Evolutionary conservation across 2,888 invertebrate species (phyloP).

Genomic region (Pollenia amentaria): DNA sequence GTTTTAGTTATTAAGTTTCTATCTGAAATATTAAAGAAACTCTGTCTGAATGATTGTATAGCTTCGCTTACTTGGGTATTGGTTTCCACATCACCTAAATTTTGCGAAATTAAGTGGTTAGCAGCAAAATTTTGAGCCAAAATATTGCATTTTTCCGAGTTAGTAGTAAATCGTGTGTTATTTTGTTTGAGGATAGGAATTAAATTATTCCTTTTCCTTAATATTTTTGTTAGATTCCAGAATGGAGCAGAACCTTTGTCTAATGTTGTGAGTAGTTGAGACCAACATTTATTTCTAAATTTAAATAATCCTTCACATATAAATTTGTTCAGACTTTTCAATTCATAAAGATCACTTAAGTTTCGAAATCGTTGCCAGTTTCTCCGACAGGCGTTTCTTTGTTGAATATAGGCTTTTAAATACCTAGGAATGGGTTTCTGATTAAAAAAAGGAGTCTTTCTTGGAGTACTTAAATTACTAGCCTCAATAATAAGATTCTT

Average conservation of each 20-base stretch:
- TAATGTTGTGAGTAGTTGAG: background rate
- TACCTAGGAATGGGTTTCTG: background rate
- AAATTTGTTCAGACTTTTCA: background rate
- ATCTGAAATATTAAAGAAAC: too few species aligned
- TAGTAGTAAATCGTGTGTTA: too few species aligned
- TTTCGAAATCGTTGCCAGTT: background rate
- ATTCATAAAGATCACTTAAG: background rate
- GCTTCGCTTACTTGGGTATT: background rate
- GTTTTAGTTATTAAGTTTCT: background rate
- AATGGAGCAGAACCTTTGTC: background rate
- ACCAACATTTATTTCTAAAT: background rate
- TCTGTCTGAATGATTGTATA: too few species aligned
- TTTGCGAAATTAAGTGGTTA: too few species aligned
- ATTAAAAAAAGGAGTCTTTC: background rate
- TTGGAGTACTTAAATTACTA: background rate
- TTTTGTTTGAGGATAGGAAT: too few species aligned
- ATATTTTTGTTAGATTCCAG: background rate
- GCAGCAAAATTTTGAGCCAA: too few species aligned
- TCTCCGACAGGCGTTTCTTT: background rate
- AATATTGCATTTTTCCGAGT: too few species aligned
- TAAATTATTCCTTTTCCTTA: background rate
- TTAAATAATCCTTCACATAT: background rate
- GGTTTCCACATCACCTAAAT: background rate
- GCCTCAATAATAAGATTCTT: slow-evolving; percentile 4
- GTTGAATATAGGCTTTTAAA: background rate